A percentile compares a stretch with the other conserved stretches of the same genome.
Evolutionary conservation across 1,140 invertebrate species (phyloP).

Genomic region (Brachystomella parvula): DNA sequence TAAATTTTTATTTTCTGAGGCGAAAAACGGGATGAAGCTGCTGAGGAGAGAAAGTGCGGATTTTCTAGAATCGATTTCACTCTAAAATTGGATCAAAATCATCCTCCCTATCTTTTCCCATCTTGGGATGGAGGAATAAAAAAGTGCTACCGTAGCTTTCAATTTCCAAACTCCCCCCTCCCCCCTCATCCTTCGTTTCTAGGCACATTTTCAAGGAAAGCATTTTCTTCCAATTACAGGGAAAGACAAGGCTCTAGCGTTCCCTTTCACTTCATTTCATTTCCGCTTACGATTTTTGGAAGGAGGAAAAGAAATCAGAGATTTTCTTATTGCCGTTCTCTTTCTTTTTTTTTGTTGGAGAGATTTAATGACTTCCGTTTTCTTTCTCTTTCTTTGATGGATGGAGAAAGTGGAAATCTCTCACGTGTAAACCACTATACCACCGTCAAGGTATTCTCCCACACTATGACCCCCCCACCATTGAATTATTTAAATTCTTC

Average conservation of each 20-base stretch:
- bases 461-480: not conserved
- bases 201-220: not conserved
- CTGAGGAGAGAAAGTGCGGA: too few species aligned
- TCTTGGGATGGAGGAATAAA: not conserved
- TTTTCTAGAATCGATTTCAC: slow-evolving; percentile 6
- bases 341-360: not conserved
- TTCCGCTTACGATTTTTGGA: not conserved
- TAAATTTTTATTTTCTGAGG: too few species aligned
- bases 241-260: slow-evolving; percentile 3
- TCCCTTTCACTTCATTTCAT: slow-evolving; percentile 2
- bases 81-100: slow-evolving; percentile 8
- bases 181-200: too few species aligned
- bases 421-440: not conserved
- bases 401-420: not conserved
- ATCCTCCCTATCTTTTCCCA: not conserved
- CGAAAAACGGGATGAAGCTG: too few species aligned
- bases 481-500: slow-evolving; percentile 7
- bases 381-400: not conserved
- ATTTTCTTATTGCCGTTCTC: not conserved
- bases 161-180: not conserved
- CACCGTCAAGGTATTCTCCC: not conserved
- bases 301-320: not conserved
- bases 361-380: slow-evolving; percentile 10
- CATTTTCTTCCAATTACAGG: slow-evolving; percentile 10
- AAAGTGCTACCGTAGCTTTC: not conserved